Evolutionary conservation across 1,140 invertebrate genomes (phyloP), one percentile per base, ranked within the genome.

Genomic region (Cydia splendana): DNA sequence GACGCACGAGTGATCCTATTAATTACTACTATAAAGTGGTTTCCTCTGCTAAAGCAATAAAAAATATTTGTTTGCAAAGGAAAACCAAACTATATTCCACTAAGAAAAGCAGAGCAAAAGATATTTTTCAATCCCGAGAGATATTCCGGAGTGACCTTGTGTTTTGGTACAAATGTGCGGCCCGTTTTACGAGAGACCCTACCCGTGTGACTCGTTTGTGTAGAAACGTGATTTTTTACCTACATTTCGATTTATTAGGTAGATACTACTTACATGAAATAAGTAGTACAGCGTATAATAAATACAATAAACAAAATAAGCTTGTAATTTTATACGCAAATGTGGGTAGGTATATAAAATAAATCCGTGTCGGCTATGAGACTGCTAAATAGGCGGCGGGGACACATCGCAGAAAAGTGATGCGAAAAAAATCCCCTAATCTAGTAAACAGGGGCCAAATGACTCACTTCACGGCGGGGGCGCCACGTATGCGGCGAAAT

Each of bases 361-460:
- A 85, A 84, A 62, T 48, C 18, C 79, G 80, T 79, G 80, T 78
- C 80, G 77, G 77, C 77, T 81, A 85, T 85, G 83, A 84, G 83
- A 85, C 84, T 82, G 84, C 82, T 78, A 79, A 79, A 79, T 78
- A 80, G 78, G 80, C 76, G 34, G 78, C 67, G 79, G 87, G 81
- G 79, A 38, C 80, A 65, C 77, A 53, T 53, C 77, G 78, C 48
- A 81, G 81, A 86, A 89, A 91, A 86, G 85, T 82, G 86, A 71
- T 88, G 89, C 81, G 85, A 91, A 93, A 91, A 84, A 88, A 92
- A 92, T 87, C 88, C 89, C 88, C 87, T 93, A 93, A 93, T 93
- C 88, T 91, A 90, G 88, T 93, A 92, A 93, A 92, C 91, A 92
- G 87, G 88, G 85, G 86, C 82, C 84, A 91, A 93, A 93, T 92